A percentile compares a stretch with the other conserved stretches of the same genome.
phyloP scores from a whole-genome alignment of 2,113 vertebrate species.

The Bubalus kerabau region DNA sequence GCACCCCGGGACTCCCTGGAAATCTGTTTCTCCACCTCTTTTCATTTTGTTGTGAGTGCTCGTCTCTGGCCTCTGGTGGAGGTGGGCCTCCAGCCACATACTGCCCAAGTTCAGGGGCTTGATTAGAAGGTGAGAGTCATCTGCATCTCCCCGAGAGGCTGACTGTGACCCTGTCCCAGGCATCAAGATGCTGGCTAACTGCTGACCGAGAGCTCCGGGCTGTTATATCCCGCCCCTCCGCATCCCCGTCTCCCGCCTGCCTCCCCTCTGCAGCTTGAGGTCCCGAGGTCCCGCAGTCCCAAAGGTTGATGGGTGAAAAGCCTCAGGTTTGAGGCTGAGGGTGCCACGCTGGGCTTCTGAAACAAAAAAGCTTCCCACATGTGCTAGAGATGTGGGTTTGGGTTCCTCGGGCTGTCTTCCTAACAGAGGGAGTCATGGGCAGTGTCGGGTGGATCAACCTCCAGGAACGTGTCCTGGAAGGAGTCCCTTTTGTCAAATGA shows the following conservation, averaged over 20 bases:
- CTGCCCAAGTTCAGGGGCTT: background rate
- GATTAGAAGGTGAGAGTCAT: background rate
- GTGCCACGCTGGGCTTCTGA: background rate
- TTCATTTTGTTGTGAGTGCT: background rate
- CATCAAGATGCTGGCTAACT: background rate
- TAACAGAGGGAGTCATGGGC: background rate
- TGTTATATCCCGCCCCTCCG: accelerated
- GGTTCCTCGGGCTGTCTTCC: background rate
- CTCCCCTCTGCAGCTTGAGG: no score
- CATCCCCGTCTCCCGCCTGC: background rate
- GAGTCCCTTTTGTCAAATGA: background rate
- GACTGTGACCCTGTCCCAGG: background rate
- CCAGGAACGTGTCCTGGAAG: accelerated
- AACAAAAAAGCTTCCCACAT: background rate
- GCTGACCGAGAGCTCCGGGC: background rate
- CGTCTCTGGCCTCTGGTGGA: background rate
- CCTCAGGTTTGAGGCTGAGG: background rate
- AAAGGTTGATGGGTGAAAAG: background rate
- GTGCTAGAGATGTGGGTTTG: accelerated
- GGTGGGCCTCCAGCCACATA: background rate
- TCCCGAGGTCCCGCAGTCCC: background rate
- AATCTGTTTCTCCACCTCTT: background rate
- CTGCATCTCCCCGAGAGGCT: background rate
- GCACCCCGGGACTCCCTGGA: background rate
- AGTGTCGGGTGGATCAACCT: accelerated